Percentiles rank a stretch among this genome's conserved stretches.
Conservation (phyloP, 2,797 vertebrate genomes). For the Atherinosoma microstoma region DNA sequence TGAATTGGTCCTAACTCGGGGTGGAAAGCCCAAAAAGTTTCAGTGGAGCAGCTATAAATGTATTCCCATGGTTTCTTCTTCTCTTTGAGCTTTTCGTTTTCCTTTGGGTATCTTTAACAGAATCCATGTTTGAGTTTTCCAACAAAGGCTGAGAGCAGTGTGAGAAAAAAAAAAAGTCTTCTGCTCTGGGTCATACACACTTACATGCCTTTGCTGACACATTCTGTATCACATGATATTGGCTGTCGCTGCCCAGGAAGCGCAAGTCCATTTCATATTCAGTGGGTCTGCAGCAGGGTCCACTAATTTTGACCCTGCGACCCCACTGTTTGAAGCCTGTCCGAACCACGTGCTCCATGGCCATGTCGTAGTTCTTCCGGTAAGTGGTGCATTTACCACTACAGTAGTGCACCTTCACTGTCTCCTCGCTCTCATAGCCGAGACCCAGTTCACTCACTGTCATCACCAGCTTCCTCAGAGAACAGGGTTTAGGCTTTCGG, state of each 20-base stretch:
- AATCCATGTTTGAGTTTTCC: constrained; percentile 39
- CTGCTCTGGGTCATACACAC: constrained; percentile 87
- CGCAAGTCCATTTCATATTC: constrained; percentile 92
- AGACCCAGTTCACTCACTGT: constrained; percentile 93
- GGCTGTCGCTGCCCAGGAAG: constrained; percentile 89
- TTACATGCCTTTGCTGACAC: constrained; percentile 93
- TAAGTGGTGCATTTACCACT: constrained; percentile 89
- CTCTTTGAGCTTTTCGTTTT: constrained; percentile 47
- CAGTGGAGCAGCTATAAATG: constrained; percentile 28
- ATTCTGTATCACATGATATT: constrained; percentile 91
- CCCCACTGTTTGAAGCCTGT: constrained; percentile 72
- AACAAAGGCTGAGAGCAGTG: constrained; percentile 63
- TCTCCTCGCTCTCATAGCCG: constrained; percentile 94
- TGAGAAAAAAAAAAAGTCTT: constrained; percentile 32
- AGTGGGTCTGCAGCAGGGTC: constrained; percentile 92
- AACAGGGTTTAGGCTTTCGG: constrained; percentile 85
- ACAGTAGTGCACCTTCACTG: constrained; percentile 93
- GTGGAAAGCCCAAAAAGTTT: constrained; percentile 28
- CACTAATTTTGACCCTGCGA: constrained; percentile 85
- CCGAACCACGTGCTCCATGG: constrained; percentile 88
- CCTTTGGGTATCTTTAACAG: constrained; percentile 48
- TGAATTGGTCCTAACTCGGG: constrained; percentile 14
- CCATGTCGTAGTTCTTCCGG: constrained; percentile 91
- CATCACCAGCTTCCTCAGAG: constrained; percentile 88
- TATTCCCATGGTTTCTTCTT: constrained; percentile 32